phyloP scores from a whole-genome alignment of 2,888 invertebrate genomes.

The Parnassius apollo region DNA sequence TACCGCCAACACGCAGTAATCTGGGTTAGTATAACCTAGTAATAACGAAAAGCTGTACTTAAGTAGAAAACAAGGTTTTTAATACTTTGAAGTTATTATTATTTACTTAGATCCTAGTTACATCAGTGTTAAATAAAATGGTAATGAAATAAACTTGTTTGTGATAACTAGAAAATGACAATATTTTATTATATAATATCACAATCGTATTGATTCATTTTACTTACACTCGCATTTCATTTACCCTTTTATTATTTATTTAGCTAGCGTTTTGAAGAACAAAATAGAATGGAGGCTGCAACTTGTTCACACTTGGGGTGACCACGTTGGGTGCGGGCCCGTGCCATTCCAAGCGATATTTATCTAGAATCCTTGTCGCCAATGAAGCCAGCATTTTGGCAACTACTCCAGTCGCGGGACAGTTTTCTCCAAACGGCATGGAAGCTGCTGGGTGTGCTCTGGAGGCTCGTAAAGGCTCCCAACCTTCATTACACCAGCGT shows the following conservation, averaged over 20 bases:
- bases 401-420: slow-evolving; percentile 60
- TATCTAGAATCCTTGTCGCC: slow-evolving; percentile 54
- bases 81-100: not conserved
- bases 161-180: not conserved
- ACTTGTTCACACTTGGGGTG: slow-evolving; percentile 60
- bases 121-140: not conserved
- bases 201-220: not conserved
- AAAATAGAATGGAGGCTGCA: slow-evolving; percentile 67
- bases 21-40: no score
- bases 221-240: not conserved
- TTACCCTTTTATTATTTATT: not conserved
- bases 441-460: slow-evolving; percentile 62
- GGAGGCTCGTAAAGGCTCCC: slow-evolving; percentile 58
- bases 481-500: slow-evolving; percentile 62
- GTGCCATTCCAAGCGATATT: slow-evolving; percentile 73
- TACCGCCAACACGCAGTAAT: no score
- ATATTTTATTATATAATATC: not conserved
- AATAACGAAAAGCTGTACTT: no score
- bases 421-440: slow-evolving; percentile 63
- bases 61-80: no score
- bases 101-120: not conserved
- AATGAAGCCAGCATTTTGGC: slow-evolving; percentile 56
- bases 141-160: not conserved
- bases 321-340: slow-evolving; percentile 56
- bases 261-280: slow-evolving; percentile 61